Evolutionary conservation across 1,140 invertebrate species (phyloP).

Genomic region (Arion vulgaris): DNA sequence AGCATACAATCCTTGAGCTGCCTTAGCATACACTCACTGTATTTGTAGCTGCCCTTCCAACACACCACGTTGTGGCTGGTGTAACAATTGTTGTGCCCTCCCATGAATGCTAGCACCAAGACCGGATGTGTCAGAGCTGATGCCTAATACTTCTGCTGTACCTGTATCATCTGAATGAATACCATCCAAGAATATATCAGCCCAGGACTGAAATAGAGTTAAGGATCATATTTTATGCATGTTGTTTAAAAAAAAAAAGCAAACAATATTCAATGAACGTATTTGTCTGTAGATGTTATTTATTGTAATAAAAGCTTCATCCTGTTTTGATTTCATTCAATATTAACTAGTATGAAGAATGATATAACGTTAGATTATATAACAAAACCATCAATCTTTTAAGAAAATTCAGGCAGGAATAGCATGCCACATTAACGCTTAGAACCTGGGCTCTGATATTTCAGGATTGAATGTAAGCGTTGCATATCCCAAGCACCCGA

Average conservation of each 20-base stretch:
- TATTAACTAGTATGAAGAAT: too few relatives aligned
- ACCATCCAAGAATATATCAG: conserved; percentile 32
- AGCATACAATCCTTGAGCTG: too few relatives aligned
- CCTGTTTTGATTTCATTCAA: too few relatives aligned
- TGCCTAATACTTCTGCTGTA: not conserved
- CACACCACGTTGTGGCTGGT: not conserved
- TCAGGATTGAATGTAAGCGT: too few relatives aligned
- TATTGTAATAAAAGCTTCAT: not conserved
- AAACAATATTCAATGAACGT: not conserved
- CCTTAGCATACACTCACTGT: conserved; percentile 25
- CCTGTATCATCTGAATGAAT: conserved; percentile 36
- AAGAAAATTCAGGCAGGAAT: too few relatives aligned
- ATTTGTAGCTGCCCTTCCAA: conserved; percentile 21
- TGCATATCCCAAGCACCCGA: too few relatives aligned
- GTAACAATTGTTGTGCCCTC: not conserved
- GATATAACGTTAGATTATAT: too few relatives aligned
- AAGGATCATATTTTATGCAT: not conserved
- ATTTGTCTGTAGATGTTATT: too few relatives aligned
- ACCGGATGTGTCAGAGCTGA: not conserved
- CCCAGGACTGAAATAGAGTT: conserved; percentile 28
- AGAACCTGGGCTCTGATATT: too few relatives aligned
- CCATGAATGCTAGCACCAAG: not conserved
- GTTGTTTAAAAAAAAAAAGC: not conserved
- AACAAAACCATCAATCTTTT: too few relatives aligned
- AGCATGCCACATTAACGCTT: too few relatives aligned